phyloP scores from a whole-genome alignment of 2,797 vertebrate genomes.

The Emys orbicularis region DNA sequence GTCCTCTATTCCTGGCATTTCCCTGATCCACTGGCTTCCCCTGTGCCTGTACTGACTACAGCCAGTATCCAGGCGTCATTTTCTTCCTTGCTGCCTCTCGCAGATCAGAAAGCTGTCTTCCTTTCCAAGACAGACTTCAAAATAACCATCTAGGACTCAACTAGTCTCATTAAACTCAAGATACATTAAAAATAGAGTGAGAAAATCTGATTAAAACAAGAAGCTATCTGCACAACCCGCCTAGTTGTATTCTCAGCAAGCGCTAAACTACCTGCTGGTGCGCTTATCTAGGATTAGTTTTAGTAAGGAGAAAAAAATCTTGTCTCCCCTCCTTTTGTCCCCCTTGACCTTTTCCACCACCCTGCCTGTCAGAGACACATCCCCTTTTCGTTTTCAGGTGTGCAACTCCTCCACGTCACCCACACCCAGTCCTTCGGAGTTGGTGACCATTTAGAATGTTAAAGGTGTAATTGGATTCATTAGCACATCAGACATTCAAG shows the following conservation, averaged over 20 bases:
- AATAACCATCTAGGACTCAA: conserved; percentile 20
- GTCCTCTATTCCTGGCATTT: neutral
- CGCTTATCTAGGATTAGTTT: conserved; percentile 9
- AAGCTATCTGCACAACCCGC: conserved; percentile 50
- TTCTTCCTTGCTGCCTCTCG: conserved; percentile 17
- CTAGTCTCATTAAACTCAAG: conserved; percentile 5
- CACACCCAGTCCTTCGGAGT: neutral
- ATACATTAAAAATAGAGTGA: neutral
- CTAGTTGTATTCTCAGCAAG: conserved; percentile 19
- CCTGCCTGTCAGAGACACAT: neutral
- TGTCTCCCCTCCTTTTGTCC: neutral
- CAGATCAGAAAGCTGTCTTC: conserved; percentile 22
- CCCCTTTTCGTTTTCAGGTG: neutral
- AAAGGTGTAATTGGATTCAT: neutral
- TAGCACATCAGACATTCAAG: neutral
- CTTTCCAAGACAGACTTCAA: conserved; percentile 18
- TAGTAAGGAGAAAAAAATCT: neutral
- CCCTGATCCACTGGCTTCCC: neutral
- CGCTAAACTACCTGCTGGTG: conserved; percentile 28
- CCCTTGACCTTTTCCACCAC: neutral
- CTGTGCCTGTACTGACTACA: neutral
- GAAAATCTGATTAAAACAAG: conserved; percentile 49
- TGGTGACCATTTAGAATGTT: neutral
- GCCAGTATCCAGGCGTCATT: conserved; percentile 7
- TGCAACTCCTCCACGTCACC: neutral